Base-by-base conservation (phyloP, 2,797 vertebrate species). In the Labeo calbasu region DNA sequence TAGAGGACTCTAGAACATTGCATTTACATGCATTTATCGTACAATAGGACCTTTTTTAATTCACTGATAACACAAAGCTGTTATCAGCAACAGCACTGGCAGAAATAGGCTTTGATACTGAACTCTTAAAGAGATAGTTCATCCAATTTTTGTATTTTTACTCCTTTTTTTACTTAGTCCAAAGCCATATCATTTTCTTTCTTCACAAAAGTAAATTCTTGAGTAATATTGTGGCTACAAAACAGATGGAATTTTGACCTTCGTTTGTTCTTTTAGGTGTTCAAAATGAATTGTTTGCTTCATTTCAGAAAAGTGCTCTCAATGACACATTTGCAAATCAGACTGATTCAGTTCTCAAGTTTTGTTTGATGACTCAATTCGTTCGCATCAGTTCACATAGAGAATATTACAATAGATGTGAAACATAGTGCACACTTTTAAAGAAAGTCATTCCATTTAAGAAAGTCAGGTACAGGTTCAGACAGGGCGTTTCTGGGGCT, bases 11-110 rank as follows among this genome's bases (percentile, higher is more conserved):
- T 65, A 65, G n/a, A 19, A 46, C 40, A 48, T 48, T 81, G 14
- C 15, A 48, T 81, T 61, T 81, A 14, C 53, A 81, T 71, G 36
- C 19, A 59, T 28, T 81, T 48, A 19, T 78, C 43, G 11, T 48
- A 59, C 68, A 48, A 81, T 72, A 46, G 36, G 68, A 59, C 32
- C 36, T 32, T 21, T 36, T 79, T 23, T 32, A 68, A 36, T 79
- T 68, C 59, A 78, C 10, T 65, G 59, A 65, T 48, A 63, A 46
- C 36, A 28, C 36, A 77, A 43, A 3, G 32, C 73, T 76, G 53
- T 72, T 72, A 72, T 72, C 70, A 72, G 70, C n/a, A 50, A 72
- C 48, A 11, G 55, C 75, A 10, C 21, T 14, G 21, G 21, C 36
- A 25, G 75, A 77, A 77, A 77, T 43, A 23, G 55, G 19, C 36